Evolutionary conservation across 2,888 invertebrate genomes (phyloP).

Genomic region (Lithophane socia): DNA sequence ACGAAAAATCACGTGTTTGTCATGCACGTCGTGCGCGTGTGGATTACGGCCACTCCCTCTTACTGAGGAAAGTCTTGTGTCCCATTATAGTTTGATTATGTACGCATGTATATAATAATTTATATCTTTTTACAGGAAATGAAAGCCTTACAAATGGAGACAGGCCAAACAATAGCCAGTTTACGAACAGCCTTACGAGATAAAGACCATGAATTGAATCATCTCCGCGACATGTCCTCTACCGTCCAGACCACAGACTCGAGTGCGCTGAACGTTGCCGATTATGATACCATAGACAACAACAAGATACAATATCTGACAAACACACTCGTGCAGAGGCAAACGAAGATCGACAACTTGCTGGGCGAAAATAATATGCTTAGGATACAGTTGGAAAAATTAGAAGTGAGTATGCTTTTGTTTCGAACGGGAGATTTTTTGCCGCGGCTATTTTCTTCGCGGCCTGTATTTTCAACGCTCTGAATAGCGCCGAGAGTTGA

Average conservation of each 20-base stretch:
- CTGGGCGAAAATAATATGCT: constrained; percentile 96
- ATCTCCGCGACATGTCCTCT: constrained; percentile 72
- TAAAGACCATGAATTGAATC: constrained; percentile 79
- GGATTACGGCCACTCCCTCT: no score
- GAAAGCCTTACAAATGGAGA: constrained; percentile 79
- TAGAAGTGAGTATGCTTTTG: constrained; percentile 90
- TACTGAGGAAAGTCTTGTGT: no score
- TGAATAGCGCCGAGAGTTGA: no score
- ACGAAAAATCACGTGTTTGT: no score
- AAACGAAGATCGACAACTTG: constrained; percentile 95
- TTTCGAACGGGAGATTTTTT: no score
- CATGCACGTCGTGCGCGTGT: no score
- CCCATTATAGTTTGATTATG: no score
- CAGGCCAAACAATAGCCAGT: constrained; percentile 79
- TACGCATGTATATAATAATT: no score
- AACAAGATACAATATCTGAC: constrained; percentile 92
- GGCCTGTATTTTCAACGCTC: no score
- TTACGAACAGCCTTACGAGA: constrained; percentile 78
- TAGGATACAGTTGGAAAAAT: constrained; percentile 95
- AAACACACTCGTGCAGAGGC: constrained; percentile 96
- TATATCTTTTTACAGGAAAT: constrained; percentile 76
- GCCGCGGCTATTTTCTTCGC: no score
- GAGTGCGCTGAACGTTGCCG: constrained; percentile 85
- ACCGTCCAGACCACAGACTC: constrained; percentile 73
- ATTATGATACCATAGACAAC: constrained; percentile 81